phyloP scores from a whole-genome alignment of 2,888 invertebrate species.

The Ophion ventricosus region DNA sequence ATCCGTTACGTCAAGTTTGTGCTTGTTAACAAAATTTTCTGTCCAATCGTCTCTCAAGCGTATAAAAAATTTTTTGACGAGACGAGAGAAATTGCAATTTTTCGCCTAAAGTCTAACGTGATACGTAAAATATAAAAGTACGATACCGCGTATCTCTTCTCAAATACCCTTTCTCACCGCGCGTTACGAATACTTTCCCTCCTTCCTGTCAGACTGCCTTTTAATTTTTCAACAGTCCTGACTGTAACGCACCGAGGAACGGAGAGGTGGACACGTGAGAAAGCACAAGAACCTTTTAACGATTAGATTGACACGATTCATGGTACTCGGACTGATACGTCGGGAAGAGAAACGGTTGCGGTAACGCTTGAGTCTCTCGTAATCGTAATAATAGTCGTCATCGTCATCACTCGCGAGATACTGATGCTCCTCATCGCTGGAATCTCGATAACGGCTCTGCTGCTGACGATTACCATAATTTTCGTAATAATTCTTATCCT shows the following conservation, averaged over 20 bases:
- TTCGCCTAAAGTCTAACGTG: constrained; percentile 33
- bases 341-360: constrained; percentile 69
- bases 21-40: constrained; percentile 19
- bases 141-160: not conserved
- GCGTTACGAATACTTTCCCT: constrained; percentile 38
- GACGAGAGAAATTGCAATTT: constrained; percentile 2
- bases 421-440: constrained; percentile 61
- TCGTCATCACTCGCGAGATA: constrained; percentile 68
- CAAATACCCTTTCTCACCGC: constrained; percentile 1
- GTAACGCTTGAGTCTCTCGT: constrained; percentile 69
- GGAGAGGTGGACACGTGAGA: constrained; percentile 74
- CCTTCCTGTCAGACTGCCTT: constrained; percentile 8
- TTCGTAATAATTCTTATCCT: constrained; percentile 46
- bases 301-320: constrained; percentile 76
- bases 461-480: constrained; percentile 44
- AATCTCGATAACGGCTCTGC: constrained; percentile 52
- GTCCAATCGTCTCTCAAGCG: constrained; percentile 15
- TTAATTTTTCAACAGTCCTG: constrained; percentile 64
- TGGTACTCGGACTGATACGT: constrained; percentile 71
- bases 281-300: constrained; percentile 79
- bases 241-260: constrained; percentile 66
- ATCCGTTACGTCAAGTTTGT: not conserved
- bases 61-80: constrained; percentile 10
- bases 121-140: constrained; percentile 46
- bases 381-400: constrained; percentile 66